Evolutionary conservation across 2,113 vertebrate species (phyloP).

Genomic region (Rhinoptilus africanus): DNA sequence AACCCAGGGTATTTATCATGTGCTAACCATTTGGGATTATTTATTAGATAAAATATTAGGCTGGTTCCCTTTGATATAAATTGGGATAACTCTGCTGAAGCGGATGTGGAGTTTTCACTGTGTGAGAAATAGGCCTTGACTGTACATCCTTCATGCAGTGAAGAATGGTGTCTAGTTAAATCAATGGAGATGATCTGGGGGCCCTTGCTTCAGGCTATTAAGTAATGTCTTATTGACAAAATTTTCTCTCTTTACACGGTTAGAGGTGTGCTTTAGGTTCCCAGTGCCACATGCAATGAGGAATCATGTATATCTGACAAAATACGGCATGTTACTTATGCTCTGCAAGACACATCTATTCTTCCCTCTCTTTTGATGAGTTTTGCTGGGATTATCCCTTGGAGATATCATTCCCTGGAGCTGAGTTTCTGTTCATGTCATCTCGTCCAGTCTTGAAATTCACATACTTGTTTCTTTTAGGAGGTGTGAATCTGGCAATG

Average conservation of each 20-base stretch:
- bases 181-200: not conserved
- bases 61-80: not conserved
- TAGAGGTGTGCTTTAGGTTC: not conserved
- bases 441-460: not conserved
- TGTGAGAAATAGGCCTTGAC: not conserved
- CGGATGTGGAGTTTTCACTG: not conserved
- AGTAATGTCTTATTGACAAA: not conserved
- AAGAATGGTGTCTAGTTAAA: not conserved
- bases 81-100: not conserved
- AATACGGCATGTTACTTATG: accelerated
- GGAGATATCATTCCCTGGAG: not conserved
- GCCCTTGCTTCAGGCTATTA: not conserved
- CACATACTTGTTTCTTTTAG: not conserved
- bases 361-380: not conserved
- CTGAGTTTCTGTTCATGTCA: not conserved
- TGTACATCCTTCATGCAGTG: not conserved
- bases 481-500: not conserved
- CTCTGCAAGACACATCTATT: not conserved
- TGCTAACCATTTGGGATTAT: not conserved
- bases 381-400: not conserved
- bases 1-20: not conserved
- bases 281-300: not conserved
- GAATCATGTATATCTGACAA: not conserved
- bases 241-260: not conserved
- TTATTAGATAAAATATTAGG: not conserved